Percentiles rank a stretch among this genome's conserved stretches.
phyloP scores from a whole-genome alignment of 2,113 vertebrate genomes.

The Sisor rabdophorus region DNA sequence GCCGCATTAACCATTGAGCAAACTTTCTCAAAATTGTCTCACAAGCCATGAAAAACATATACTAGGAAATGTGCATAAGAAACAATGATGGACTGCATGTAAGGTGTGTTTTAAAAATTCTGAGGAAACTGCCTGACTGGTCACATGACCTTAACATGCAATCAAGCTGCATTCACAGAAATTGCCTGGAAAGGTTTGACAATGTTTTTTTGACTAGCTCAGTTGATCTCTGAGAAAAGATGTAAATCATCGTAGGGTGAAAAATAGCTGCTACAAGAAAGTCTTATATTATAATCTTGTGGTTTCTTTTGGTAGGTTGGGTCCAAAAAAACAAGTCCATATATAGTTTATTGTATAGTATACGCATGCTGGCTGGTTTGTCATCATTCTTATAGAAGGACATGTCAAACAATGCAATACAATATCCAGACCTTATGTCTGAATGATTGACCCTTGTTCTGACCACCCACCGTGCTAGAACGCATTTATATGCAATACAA shows the following conservation, averaged over 20 bases:
- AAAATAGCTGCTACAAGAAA: background rate
- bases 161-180: background rate
- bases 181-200: background rate
- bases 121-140: background rate
- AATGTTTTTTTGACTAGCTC: background rate
- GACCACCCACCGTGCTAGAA: slow-evolving; percentile 10
- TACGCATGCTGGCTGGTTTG: background rate
- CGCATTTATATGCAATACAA: background rate
- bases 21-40: too few species aligned
- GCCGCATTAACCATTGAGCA: too few species aligned
- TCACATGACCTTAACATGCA: background rate
- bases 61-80: background rate
- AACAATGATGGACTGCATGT: background rate
- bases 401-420: background rate
- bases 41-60: too few species aligned
- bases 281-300: background rate
- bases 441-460: background rate
- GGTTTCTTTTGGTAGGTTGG: background rate
- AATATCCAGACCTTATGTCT: background rate
- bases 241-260: background rate
- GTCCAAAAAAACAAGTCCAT: background rate
- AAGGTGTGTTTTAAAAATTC: background rate
- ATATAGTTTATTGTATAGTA: too few species aligned
- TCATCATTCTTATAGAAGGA: background rate
- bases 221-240: background rate